A percentile compares a stretch with the other conserved stretches of the same genome.
These are phyloP conservation scores for Heterotis niloticus DNA, from an alignment of 2,113 vertebrate species.

Conservation along the genomic window DNA sequence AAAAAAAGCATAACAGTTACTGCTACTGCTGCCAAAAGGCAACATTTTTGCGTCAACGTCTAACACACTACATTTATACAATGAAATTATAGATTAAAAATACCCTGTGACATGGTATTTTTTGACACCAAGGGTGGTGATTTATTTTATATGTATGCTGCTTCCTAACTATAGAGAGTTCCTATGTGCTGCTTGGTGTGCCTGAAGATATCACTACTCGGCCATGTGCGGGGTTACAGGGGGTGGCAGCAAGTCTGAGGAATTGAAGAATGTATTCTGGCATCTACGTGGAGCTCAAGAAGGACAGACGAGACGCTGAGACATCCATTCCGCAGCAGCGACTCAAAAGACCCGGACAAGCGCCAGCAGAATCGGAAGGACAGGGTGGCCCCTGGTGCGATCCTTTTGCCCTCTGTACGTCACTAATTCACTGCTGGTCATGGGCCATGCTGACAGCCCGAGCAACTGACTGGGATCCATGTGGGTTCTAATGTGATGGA, in stretches of 20 bases:
- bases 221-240: neutral
- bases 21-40: no score
- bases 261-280: slow-evolving; percentile 57
- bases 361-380: neutral
- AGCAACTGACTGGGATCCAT: no score
- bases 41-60: no score
- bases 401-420: slow-evolving; percentile 47
- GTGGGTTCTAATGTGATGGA: no score
- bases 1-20: no score
- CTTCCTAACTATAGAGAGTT: neutral
- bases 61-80: no score
- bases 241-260: slow-evolving; percentile 46
- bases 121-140: no score
- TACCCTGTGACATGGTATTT: no score
- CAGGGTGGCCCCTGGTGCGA: neutral
- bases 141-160: no score
- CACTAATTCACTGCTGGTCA: no score
- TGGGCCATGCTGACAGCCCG: no score
- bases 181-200: neutral
- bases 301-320: slow-evolving; percentile 52
- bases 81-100: no score
- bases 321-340: slow-evolving; percentile 52
- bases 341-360: slow-evolving; percentile 47
- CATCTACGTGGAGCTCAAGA: slow-evolving; percentile 59
- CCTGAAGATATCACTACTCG: neutral